phyloP scores from a whole-genome alignment of 2,113 vertebrate genomes.

The Otis tarda region DNA sequence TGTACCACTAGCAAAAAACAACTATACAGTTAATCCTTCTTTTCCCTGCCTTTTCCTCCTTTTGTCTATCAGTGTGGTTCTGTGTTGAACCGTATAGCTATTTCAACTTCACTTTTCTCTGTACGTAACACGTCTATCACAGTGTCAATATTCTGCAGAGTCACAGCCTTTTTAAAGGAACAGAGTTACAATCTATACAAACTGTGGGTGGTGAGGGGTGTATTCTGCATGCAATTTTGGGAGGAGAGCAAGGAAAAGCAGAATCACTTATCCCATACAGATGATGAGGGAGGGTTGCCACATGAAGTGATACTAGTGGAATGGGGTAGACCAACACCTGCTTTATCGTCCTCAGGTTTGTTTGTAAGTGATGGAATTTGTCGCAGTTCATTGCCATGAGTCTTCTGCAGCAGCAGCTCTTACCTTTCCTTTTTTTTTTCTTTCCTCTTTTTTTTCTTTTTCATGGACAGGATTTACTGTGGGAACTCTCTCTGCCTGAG shows the following conservation, averaged over 20 bases:
- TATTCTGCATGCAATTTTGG: neutral
- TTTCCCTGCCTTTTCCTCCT: neutral
- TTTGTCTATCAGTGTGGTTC: neutral
- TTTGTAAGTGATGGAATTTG: neutral
- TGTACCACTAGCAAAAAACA: neutral
- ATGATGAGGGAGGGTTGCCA: neutral
- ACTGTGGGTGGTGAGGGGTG: neutral
- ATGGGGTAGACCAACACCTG: rapidly evolving
- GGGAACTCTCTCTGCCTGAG: neutral
- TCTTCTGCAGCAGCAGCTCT: neutral
- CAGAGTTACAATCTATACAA: neutral
- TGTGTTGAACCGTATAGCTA: neutral
- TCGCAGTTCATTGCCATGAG: neutral
- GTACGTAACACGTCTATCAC: neutral
- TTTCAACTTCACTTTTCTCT: neutral
- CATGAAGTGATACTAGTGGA: neutral
- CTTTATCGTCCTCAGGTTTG: neutral
- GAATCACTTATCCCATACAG: neutral
- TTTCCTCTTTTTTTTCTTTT: neutral
- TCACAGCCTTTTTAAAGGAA: neutral
- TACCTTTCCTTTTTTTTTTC: neutral
- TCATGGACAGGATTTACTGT: neutral
- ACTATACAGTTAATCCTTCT: rapidly evolving
- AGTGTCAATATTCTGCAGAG: neutral
- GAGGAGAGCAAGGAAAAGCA: neutral